Evolutionary conservation across 2,888 invertebrate species (phyloP).

Genomic region (Encarsia formosa): DNA sequence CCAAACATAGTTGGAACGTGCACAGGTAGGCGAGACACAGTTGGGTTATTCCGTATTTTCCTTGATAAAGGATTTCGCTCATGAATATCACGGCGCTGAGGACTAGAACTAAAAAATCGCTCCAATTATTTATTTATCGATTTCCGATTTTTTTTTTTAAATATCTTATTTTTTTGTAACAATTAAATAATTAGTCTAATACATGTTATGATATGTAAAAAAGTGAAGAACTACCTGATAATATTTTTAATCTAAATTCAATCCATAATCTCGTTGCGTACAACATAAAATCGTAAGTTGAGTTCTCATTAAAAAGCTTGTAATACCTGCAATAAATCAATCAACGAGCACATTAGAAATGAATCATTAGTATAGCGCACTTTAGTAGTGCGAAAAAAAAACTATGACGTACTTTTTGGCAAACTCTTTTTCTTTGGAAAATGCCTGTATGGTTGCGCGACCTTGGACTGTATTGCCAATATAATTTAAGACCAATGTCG

Average conservation of each 20-base stretch:
- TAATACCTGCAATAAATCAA: conserved; percentile 30
- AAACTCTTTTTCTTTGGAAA: conserved; percentile 37
- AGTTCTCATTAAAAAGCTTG: conserved; percentile 35
- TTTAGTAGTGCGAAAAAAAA: not conserved
- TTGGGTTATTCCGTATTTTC: conserved; percentile 1
- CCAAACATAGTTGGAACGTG: conserved; percentile 33
- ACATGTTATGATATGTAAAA: no score
- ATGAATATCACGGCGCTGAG: conserved; percentile 16
- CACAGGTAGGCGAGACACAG: conserved; percentile 35
- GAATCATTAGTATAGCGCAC: not conserved
- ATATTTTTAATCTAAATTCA: conserved; percentile 35
- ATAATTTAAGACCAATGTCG: conserved; percentile 35
- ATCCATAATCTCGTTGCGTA: conserved; percentile 38
- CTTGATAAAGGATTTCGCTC: conserved; percentile 6
- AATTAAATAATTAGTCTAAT: no score
- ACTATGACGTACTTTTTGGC: conserved; percentile 30
- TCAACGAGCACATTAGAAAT: not conserved
- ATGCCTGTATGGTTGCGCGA: conserved; percentile 38
- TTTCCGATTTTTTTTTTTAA: no score
- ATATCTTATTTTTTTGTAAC: no score
- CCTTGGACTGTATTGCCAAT: conserved; percentile 35
- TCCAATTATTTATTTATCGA: no score
- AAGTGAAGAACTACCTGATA: no score
- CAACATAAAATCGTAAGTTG: conserved; percentile 36
- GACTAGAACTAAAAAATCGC: conserved; percentile 14